Evolutionary conservation across 2,888 invertebrate species (phyloP).

Genomic region (Gandaritis pyraliata): DNA sequence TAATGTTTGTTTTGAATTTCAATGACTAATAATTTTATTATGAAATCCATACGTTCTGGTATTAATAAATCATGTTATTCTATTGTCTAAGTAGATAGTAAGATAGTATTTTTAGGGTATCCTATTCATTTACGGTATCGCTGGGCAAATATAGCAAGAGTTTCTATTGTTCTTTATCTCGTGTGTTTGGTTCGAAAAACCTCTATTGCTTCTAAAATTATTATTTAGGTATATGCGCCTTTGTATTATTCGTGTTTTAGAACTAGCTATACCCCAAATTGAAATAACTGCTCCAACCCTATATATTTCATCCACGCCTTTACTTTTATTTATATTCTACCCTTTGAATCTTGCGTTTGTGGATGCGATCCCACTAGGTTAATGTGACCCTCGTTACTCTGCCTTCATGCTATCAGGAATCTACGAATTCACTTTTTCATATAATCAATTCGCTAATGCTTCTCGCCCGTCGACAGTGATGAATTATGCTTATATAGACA

Average conservation of each 20-base stretch:
- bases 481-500: slow-evolving; percentile 71
- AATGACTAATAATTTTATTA: background rate
- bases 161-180: too few relatives aligned
- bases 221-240: too few relatives aligned
- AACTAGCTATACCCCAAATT: background rate
- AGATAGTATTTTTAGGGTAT: too few relatives aligned
- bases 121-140: too few relatives aligned
- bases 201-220: too few relatives aligned
- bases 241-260: too few relatives aligned
- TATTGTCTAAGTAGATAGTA: too few relatives aligned
- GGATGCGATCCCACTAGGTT: slow-evolving; percentile 30
- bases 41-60: too few relatives aligned
- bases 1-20: slow-evolving; percentile 1
- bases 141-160: too few relatives aligned
- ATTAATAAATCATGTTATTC: too few relatives aligned
- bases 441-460: slow-evolving; percentile 67
- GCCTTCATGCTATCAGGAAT: slow-evolving; percentile 31
- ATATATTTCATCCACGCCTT: slow-evolving; percentile 11
- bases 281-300: slow-evolving; percentile 6
- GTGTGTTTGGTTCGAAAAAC: too few relatives aligned
- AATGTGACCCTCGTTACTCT: slow-evolving; percentile 36
- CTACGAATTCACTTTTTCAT: slow-evolving; percentile 45
- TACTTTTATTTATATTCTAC: slow-evolving; percentile 25
- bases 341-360: slow-evolving; percentile 22
- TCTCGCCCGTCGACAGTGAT: slow-evolving; percentile 69